Evolutionary conservation across 1,140 invertebrate species (phyloP), one percentile per base, ranked within the genome.

Genomic region (Aphis gossypii): DNA sequence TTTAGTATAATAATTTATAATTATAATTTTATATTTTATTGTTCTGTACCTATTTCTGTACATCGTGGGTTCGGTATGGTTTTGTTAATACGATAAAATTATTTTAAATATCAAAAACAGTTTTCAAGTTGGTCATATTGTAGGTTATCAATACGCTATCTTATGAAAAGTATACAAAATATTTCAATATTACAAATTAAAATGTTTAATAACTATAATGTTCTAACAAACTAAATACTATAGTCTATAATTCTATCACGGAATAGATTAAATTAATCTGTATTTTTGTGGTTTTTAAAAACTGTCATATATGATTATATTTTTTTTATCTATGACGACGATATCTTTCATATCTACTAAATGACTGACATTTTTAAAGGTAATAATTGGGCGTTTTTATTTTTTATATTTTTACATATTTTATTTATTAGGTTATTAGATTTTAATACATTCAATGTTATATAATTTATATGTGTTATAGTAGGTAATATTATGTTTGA

Each of bases 351-450:
- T 83, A 41, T 41, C 38, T 41, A 51, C 82, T 93, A 93, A 84
- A 93, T 93, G 92, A 93, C 82, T 56, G 92, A 93, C 23, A 83
- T 93, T 83, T 93, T 93, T 86, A 93, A 86, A 93, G 92, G 92
- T 93, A 54, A 93, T 23, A 18, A 82, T 51, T 83, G 46, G 68
- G 90, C 90, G 90, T 92, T 90, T 35, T 90, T 35, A n/a, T 48
- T 56, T 56, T 48, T 30, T 4, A n/a, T 25, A 25, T 23, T 56
- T 89, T 23, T 23, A 44, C 23, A 90, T 9, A 90, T 30, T 56
- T 89, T 14, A 54, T 35, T 56, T 54, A 68, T n/a, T 68, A n/a
- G 4, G 60, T 68, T 14, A 68, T 30, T 68, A 68, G 3, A n/a
- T 68, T 68, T 30, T n/a, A n/a, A 68, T 68, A 14, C 14, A 68